phyloP scores from a whole-genome alignment of 1,140 invertebrate genomes.

The Gerris buenoi region DNA sequence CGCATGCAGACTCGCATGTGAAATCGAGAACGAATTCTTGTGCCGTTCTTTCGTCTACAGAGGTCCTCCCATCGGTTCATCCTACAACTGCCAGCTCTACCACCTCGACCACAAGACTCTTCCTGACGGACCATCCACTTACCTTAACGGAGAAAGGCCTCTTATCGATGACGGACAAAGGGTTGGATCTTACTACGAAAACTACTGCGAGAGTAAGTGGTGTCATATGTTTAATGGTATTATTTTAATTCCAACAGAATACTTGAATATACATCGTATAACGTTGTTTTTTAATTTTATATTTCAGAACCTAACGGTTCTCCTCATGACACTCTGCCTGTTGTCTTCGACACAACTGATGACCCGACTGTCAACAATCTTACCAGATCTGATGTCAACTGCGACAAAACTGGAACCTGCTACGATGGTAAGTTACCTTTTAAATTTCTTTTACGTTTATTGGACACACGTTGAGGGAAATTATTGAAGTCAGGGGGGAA shows the following conservation, averaged over 20 bases:
- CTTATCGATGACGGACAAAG: slow-evolving; percentile 79
- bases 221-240: not conserved
- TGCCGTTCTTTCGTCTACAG: slow-evolving; percentile 79
- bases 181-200: slow-evolving; percentile 77
- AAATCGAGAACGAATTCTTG: slow-evolving; percentile 82
- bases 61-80: slow-evolving; percentile 50
- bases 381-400: slow-evolving; percentile 64
- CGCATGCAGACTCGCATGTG: slow-evolving; percentile 73
- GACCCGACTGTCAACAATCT: slow-evolving; percentile 51
- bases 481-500: too few species aligned
- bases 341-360: slow-evolving; percentile 54
- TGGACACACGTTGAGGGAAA: too few species aligned
- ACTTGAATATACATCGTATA: too few species aligned
- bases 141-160: slow-evolving; percentile 70
- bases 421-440: slow-evolving; percentile 59
- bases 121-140: slow-evolving; percentile 79
- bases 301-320: slow-evolving; percentile 17
- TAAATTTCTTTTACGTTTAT: too few species aligned
- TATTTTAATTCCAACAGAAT: too few species aligned
- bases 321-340: slow-evolving; percentile 38
- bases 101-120: slow-evolving; percentile 83
- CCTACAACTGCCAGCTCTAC: slow-evolving; percentile 81
- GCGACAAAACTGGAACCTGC: slow-evolving; percentile 85
- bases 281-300: too few species aligned
- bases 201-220: slow-evolving; percentile 59